A percentile compares a stretch with the other conserved stretches of the same genome.
Evolutionary conservation across 2,888 invertebrate genomes (phyloP).

Genomic region (Drosophila engyochracea): DNA sequence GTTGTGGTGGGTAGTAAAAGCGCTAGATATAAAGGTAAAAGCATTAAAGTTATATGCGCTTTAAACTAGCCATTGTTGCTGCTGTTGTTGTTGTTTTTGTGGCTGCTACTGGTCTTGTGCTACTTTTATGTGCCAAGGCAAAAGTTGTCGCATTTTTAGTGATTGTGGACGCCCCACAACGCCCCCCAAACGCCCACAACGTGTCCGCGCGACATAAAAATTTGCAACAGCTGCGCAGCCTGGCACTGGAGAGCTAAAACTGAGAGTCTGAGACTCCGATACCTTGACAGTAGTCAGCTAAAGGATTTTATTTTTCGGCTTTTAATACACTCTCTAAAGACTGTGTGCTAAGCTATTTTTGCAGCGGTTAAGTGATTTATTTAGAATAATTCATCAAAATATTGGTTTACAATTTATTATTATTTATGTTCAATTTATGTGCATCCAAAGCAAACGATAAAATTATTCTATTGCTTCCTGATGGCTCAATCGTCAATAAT

Average conservation of each 20-base stretch:
- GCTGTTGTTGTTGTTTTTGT: conserved; percentile 21
- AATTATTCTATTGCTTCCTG: not conserved
- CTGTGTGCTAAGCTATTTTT: not conserved
- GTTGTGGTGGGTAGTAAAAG: conserved; percentile 65
- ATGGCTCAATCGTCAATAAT: not conserved
- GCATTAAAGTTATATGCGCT: conserved; percentile 80
- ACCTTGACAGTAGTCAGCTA: conserved; percentile 78
- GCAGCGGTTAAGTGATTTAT: not conserved
- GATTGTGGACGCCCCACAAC: conserved; percentile 24
- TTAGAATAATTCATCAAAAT: not conserved
- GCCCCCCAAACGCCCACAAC: conserved; percentile 62
- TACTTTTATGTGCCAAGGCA: conserved; percentile 76
- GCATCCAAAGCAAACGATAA: not conserved
- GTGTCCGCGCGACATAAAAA: conserved; percentile 79
- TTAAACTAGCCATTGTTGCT: conserved; percentile 62
- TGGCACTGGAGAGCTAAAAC: conserved; percentile 47
- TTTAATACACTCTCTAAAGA: conserved; percentile 43
- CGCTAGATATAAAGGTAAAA: conserved; percentile 78
- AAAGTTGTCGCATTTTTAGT: conserved; percentile 76
- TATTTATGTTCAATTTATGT: not conserved
- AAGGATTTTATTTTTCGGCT: conserved; percentile 68
- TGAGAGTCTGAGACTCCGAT: conserved; percentile 37
- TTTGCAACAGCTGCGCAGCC: conserved; percentile 77
- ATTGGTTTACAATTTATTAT: not conserved
- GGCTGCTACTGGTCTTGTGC: conserved; percentile 41